phyloP scores from a whole-genome alignment of 30 jellyfish, hydroid and myxozoan genomes.

The Hydractinia symbiolongicarpus region DNA sequence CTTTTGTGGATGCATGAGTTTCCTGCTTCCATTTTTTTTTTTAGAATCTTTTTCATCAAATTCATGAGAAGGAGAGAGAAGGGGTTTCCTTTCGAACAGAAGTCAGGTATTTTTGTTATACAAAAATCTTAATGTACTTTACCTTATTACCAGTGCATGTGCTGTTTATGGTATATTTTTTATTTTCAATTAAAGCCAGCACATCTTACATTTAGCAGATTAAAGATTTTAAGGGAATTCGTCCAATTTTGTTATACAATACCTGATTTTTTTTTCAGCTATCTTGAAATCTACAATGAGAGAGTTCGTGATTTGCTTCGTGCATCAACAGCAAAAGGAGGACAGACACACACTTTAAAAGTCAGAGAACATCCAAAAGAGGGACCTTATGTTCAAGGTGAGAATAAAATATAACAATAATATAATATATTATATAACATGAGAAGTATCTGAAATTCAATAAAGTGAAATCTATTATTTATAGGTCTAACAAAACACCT shows the following conservation, averaged over 20 bases:
- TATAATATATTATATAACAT: neutral
- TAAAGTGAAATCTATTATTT: neutral
- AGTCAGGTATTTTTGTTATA: constrained; percentile 60
- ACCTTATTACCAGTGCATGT: no score
- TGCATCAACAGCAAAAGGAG: constrained; percentile 22
- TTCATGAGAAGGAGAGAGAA: constrained; percentile 69
- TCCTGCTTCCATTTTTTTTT: neutral
- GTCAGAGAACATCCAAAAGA: constrained; percentile 91
- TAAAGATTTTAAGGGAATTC: no score
- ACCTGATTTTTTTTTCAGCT: constrained; percentile 15
- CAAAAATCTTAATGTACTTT: neutral
- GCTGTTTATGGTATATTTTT: no score
- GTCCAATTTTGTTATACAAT: neutral
- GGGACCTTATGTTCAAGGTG: constrained; percentile 95
- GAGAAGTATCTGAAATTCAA: neutral
- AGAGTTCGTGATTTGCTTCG: constrained; percentile 76
- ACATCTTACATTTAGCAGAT: no score
- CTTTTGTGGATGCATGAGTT: neutral
- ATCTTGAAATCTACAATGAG: constrained; percentile 84
- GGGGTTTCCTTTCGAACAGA: constrained; percentile 92
- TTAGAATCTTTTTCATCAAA: constrained; percentile 75
- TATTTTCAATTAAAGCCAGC: no score
- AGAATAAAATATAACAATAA: neutral
- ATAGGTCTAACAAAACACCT: constrained; percentile 87
- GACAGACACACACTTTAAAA: constrained; percentile 36